phyloP scores from a whole-genome alignment of 2,797 vertebrate species.

The Gymnocypris eckloni region DNA sequence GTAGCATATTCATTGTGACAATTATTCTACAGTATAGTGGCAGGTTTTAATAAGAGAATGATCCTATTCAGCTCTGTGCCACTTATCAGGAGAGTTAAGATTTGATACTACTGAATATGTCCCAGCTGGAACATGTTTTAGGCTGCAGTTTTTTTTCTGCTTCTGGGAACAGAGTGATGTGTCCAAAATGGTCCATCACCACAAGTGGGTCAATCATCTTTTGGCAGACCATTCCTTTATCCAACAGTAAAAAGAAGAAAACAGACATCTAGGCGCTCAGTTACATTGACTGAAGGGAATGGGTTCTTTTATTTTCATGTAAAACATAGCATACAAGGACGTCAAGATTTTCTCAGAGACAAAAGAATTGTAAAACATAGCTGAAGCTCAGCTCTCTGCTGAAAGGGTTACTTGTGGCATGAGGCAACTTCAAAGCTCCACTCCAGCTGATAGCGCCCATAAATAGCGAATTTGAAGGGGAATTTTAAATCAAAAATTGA shows the following conservation, averaged over 20 bases:
- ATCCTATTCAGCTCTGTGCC: background rate
- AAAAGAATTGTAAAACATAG: conserved; percentile 20
- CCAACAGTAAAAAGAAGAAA: background rate
- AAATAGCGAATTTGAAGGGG: conserved; percentile 79
- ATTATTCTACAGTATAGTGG: background rate
- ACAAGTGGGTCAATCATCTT: conserved; percentile 4
- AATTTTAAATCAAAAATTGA: conserved; percentile 79
- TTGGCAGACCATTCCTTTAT: background rate
- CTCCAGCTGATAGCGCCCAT: conserved; percentile 68
- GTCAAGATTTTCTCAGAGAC: conserved; percentile 25
- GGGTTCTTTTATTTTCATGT: background rate
- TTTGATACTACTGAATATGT: background rate
- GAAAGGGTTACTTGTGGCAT: conserved; percentile 69
- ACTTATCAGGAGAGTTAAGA: background rate
- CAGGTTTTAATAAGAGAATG: conserved; percentile 9
- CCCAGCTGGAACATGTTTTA: conserved; percentile 18
- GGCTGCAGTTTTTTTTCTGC: background rate
- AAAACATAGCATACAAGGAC: background rate
- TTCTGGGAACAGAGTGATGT: background rate
- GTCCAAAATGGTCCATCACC: background rate
- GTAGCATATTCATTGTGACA: background rate
- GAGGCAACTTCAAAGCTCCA: conserved; percentile 73
- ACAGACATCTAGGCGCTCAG: background rate
- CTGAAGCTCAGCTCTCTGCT: conserved; percentile 56
- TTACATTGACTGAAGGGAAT: background rate